Conservation (phyloP, 2,797 vertebrate genomes). For the Luscinia luscinia region DNA sequence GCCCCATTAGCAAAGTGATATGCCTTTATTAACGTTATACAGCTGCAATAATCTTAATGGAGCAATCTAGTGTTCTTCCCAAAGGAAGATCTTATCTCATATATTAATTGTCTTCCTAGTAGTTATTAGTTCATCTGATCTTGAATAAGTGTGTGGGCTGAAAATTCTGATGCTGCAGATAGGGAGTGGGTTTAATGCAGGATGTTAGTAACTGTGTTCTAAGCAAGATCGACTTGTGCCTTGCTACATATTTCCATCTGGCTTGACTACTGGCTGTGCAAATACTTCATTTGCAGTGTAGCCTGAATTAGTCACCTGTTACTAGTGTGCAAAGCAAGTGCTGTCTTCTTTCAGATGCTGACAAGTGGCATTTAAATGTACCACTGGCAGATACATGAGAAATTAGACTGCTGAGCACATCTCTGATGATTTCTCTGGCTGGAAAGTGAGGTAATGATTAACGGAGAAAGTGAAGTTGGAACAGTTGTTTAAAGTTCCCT, state of each 20-base stretch:
- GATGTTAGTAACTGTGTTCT: neutral
- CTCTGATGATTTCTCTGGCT: neutral
- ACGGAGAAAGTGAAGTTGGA: neutral
- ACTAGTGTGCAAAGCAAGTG: neutral
- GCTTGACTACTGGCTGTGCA: neutral
- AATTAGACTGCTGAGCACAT: neutral
- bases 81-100: slow-evolving; percentile 65
- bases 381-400: neutral
- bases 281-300: neutral
- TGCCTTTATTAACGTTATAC: slow-evolving; percentile 50
- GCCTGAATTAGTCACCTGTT: slow-evolving; percentile 1
- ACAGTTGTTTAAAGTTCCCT: neutral
- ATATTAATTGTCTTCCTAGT: slow-evolving; percentile 67
- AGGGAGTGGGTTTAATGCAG: neutral
- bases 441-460: slow-evolving; percentile 9
- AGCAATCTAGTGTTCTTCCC: slow-evolving; percentile 57
- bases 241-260: neutral
- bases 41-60: slow-evolving; percentile 63
- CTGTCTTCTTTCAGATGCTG: neutral
- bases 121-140: slow-evolving; percentile 58
- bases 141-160: neutral
- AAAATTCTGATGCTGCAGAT: neutral
- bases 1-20: slow-evolving; percentile 42
- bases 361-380: neutral
- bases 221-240: rapidly evolving